Evolutionary conservation across 2,113 vertebrate species (phyloP).

Genomic region (Calonectris borealis): DNA sequence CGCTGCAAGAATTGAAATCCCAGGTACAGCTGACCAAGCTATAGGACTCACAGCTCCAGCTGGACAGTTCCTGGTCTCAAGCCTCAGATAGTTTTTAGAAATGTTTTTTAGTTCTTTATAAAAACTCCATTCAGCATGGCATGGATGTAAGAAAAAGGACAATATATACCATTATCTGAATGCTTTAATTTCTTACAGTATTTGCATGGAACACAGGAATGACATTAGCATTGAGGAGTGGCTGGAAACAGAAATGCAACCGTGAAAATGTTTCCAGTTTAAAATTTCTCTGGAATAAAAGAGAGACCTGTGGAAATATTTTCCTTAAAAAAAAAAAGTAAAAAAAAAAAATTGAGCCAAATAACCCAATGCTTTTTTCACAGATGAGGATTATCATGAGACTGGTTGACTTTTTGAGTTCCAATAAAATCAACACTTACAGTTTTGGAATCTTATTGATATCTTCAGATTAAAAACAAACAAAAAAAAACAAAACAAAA

Average conservation of each 20-base stretch:
- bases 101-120: neutral
- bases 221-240: neutral
- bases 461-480: neutral
- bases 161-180: neutral
- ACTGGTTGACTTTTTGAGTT: neutral
- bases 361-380: neutral
- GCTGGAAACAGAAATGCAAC: neutral
- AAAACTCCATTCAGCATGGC: neutral
- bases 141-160: neutral
- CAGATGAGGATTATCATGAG: neutral
- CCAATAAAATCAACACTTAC: neutral
- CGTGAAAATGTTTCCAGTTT: neutral
- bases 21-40: neutral
- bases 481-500: too few relatives aligned
- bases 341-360: neutral
- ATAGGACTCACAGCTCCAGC: neutral
- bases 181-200: neutral
- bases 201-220: neutral
- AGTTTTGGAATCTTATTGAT: neutral
- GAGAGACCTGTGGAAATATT: neutral
- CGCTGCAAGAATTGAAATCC: neutral
- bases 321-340: too few relatives aligned
- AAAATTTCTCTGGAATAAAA: neutral
- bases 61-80: neutral
- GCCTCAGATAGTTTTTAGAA: neutral